Base-by-base conservation (phyloP, 2,797 vertebrate species). In the Nannoperca obscura region DNA sequence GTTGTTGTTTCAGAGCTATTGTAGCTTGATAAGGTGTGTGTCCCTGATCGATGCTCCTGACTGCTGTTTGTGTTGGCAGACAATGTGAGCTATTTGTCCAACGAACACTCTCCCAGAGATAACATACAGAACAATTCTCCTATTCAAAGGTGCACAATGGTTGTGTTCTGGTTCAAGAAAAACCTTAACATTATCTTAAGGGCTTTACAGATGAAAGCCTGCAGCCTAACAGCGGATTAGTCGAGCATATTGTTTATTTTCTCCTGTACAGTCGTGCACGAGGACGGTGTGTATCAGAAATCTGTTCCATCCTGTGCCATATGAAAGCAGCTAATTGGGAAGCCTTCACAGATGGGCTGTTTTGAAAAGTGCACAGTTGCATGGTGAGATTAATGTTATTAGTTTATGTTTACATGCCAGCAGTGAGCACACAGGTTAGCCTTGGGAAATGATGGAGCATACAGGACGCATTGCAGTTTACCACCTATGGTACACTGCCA, bases 311-410 rank as follows among this genome's bases (percentile, higher is more conserved):
- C 82, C 82, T 58, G 88, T 90, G 84, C 93, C 89, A 93, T 90
- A 88, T 91, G 88, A 93, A 77, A 64, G 81, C 78, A 73, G 78
- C 78, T 93, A 92, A 92, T 92, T 92, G 88, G 83, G 71, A 81
- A 86, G 71, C 75, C 76, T 81, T 89, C 81, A 71, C 92, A 92
- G 91, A 93, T 92, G 90, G 89, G 73, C 82, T 71, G 76, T 68
- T 72, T 86, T 85, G 52, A 76, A 78, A 88, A 82, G 74, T 77
- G 84, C 84, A 79, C 74, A 68, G 74, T 86, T 87, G 80, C 89
- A 78, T 69, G 68, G 61, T 75, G 69, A 90, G 76, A 88, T 90
- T 83, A 73, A 84, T 86, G 78, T 50, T 85, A 54, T 87, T 88
- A 83, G 81, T 83, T 86, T 72, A 76, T 89, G 78, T 88, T 83